phyloP scores from a whole-genome alignment of 2,888 invertebrate species.

The Drosophila subsilvestris region DNA sequence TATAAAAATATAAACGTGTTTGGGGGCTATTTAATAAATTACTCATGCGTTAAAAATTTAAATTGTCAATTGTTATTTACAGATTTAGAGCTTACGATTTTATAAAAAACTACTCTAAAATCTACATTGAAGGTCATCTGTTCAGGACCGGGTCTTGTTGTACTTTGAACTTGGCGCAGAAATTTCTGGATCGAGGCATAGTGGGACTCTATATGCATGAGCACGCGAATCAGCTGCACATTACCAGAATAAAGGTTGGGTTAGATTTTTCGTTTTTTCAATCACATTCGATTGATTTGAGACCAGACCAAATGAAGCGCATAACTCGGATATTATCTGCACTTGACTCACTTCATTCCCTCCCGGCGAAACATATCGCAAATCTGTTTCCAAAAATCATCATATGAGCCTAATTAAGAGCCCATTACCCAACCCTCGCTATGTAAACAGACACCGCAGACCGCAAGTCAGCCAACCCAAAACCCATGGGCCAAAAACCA shows the following conservation, averaged over 20 bases:
- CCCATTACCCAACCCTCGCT: conserved; percentile 74
- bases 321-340: background rate
- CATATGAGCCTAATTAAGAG: conserved; percentile 81
- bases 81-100: background rate
- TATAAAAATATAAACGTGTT: no score
- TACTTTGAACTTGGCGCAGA: no score
- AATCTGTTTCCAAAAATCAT: conserved; percentile 61
- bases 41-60: no score
- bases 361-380: conserved; percentile 32
- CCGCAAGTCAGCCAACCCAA: conserved; percentile 64
- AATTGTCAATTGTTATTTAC: no score
- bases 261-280: background rate
- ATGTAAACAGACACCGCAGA: conserved; percentile 70
- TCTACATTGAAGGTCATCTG: no score
- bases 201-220: no score
- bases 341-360: background rate
- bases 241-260: background rate
- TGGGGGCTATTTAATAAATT: no score
- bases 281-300: background rate
- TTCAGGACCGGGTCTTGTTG: no score
- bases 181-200: no score
- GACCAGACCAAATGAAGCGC: conserved; percentile 39
- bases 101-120: background rate
- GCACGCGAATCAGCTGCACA: conserved; percentile 1
- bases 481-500: background rate